phyloP scores from a whole-genome alignment of 53 echinoderm and acorn worm genomes.

The Echinometra lucunter region DNA sequence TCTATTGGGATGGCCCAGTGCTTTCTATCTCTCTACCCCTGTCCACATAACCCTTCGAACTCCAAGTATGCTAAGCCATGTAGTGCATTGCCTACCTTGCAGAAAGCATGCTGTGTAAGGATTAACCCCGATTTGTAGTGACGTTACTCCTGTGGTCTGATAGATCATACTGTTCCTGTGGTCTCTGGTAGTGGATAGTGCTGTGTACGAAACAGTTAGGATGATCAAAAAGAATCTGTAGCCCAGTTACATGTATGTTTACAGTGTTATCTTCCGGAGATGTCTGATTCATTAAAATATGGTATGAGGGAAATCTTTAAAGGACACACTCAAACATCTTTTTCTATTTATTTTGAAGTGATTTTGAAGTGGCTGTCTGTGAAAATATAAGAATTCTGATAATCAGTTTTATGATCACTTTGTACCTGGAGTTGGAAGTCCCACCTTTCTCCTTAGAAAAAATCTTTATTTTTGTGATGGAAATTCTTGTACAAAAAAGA shows the following conservation, averaged over 20 bases:
- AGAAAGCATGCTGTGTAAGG: conserved; percentile 37
- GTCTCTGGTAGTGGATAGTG: not conserved
- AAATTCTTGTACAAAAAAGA: not conserved
- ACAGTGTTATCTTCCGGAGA: not conserved
- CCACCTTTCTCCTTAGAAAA: not conserved
- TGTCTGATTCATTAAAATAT: not conserved
- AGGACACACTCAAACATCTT: not conserved
- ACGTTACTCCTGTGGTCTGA: conserved; percentile 10
- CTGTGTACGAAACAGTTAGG: not conserved
- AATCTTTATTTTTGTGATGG: not conserved
- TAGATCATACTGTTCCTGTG: not conserved
- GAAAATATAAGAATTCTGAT: not conserved
- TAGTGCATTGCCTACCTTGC: conserved; percentile 44
- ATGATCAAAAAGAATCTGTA: not conserved
- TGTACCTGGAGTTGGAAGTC: not conserved
- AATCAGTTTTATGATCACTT: not conserved
- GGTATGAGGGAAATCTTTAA: not conserved
- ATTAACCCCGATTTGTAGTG: conserved; percentile 8
- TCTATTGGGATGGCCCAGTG: no score
- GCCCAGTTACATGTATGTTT: not conserved
- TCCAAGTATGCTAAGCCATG: not conserved
- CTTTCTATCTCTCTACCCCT: not conserved
- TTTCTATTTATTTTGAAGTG: not conserved
- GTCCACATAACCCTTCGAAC: not conserved
- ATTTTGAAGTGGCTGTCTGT: conserved; percentile 1